Conservation (phyloP, 1,140 invertebrate species). For the Drosophila varians region DNA sequence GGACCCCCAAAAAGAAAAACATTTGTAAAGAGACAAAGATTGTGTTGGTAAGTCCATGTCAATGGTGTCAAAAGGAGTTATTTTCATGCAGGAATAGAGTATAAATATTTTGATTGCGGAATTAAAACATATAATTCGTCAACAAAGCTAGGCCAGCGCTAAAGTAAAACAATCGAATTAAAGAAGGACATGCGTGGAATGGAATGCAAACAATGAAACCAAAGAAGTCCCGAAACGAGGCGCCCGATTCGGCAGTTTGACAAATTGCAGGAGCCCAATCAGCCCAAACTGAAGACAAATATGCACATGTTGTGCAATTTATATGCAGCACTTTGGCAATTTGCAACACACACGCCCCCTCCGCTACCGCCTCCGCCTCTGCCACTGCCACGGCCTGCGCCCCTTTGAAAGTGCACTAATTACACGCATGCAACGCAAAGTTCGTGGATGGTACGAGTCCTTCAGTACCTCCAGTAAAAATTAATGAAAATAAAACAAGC, state of each 20-base stretch:
- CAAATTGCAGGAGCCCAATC: slow-evolving; percentile 42
- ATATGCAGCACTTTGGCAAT: slow-evolving; percentile 63
- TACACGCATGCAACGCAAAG: slow-evolving; percentile 55
- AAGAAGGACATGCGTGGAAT: slow-evolving; percentile 18
- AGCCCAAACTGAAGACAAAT: slow-evolving; percentile 66
- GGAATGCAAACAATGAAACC: not conserved
- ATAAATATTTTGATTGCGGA: not conserved
- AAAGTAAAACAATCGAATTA: slow-evolving; percentile 1
- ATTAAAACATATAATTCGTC: not conserved
- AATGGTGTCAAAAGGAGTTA: not conserved
- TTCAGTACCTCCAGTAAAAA: slow-evolving; percentile 2
- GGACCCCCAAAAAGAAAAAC: slow-evolving; percentile 47
- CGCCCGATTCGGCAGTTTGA: slow-evolving; percentile 2
- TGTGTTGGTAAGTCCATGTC: slow-evolving; percentile 5
- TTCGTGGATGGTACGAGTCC: not conserved
- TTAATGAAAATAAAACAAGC: slow-evolving; percentile 21
- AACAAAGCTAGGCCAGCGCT: not conserved
- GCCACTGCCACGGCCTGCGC: no score
- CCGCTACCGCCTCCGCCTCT: no score
- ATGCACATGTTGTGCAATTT: slow-evolving; percentile 59
- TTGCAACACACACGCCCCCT: slow-evolving; percentile 25
- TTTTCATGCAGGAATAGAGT: not conserved
- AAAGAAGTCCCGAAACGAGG: not conserved
- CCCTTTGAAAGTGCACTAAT: slow-evolving; percentile 45
- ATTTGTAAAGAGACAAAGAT: slow-evolving; percentile 38